Percentiles rank a stretch among this genome's conserved stretches.
phyloP scores from a whole-genome alignment of 2,888 invertebrate species.

The Mechanitis messenoides region DNA sequence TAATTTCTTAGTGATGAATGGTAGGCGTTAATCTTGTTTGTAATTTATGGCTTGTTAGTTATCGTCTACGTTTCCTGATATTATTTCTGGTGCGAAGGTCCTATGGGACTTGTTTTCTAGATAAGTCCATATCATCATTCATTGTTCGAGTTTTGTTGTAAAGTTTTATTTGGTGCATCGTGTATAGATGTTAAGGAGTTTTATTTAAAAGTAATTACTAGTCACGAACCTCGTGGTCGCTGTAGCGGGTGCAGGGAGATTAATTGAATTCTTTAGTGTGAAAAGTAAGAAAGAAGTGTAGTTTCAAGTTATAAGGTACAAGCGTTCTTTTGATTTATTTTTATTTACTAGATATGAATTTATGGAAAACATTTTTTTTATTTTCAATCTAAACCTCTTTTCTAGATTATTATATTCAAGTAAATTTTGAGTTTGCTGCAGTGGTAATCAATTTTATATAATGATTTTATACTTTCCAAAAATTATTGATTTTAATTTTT shows the following conservation, averaged over 20 bases:
- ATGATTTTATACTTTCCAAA: too few relatives aligned
- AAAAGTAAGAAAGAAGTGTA: constrained; percentile 49
- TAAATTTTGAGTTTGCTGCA: too few relatives aligned
- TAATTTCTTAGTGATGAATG: constrained; percentile 67
- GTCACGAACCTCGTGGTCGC: constrained; percentile 62
- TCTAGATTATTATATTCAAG: too few relatives aligned
- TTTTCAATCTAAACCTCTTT: too few relatives aligned
- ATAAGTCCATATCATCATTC: constrained; percentile 49
- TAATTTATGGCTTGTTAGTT: constrained; percentile 62
- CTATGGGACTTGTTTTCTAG: constrained; percentile 35
- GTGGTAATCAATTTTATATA: too few relatives aligned
- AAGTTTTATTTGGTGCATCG: constrained; percentile 38
- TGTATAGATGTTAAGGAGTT: constrained; percentile 36
- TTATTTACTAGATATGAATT: too few relatives aligned
- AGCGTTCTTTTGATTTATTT: neutral
- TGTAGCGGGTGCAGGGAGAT: constrained; percentile 58
- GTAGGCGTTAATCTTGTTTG: constrained; percentile 58
- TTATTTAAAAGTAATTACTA: constrained; percentile 68
- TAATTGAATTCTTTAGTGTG: constrained; percentile 75
- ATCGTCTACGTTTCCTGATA: constrained; percentile 49
- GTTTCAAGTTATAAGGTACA: constrained; percentile 38
- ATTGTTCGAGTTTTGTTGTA: constrained; percentile 56
- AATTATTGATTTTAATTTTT: neutral
- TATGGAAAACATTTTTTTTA: too few relatives aligned
- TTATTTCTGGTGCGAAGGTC: constrained; percentile 26